Base-by-base conservation (phyloP, 2,888 invertebrate species). In the Callimorpha dominula region DNA sequence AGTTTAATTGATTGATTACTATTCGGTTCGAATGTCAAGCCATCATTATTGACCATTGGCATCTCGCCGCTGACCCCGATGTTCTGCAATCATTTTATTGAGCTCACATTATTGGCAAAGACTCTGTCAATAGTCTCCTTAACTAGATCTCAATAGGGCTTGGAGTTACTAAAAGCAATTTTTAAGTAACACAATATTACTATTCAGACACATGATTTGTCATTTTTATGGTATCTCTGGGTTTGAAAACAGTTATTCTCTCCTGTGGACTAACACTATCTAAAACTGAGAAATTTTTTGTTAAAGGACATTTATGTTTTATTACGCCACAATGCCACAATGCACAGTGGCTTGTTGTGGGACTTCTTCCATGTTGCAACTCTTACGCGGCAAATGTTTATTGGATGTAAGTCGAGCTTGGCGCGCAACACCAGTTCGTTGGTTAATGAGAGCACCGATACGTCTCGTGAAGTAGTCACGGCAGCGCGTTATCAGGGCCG, bases 381-480 rank as follows among this genome's bases (percentile, higher is more conserved):
- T 91, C 84, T 82, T 85, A 85, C 82, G 83, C 83, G 89, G 85
- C 87, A 90, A 90, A 91, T 89, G 91, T 91, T 92, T 92, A 93
- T 93, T 94, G 89, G 89, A 86, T 91, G 94, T 93, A 94, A 93
- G 90, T 84, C 84, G 94, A 94, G 89, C 89, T 85, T 90, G 90
- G 91, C 88, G 91, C 92, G 93, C 93, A 92, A 90, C 92, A 89
- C 86, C 87, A 90, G 86, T 90, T 90, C 88, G 82, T 84, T 82
- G 82, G 88, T 88, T 94, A 94, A 93, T 93, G 91, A 92, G 93
- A 93, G 91, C 91, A 93, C 92, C 92, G 93, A 93, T 93, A 92
- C 89, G 90, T 88, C 89, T 92, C 92, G 86, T 85, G 81, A 82
- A 86, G 85, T 81, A 86, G 94, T 92, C 93, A 93, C 93, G 92